Conservation (phyloP, 2,888 invertebrate genomes). For the Eupithecia vulgata region DNA sequence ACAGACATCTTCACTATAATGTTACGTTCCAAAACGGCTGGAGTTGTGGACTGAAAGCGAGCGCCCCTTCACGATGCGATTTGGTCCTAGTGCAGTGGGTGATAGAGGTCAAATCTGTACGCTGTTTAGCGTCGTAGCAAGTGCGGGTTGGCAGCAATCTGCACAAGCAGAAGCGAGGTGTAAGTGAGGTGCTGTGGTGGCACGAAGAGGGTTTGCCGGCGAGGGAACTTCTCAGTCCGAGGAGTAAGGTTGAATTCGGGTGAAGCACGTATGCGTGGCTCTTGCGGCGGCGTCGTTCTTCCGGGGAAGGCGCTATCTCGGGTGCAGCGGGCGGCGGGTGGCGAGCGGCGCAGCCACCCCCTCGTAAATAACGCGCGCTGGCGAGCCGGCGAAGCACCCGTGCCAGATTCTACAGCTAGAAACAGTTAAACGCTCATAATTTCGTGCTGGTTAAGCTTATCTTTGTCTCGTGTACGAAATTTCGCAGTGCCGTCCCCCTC, state of each 20-base stretch:
- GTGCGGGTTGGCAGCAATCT: conserved; percentile 74
- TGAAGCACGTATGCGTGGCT: conserved; percentile 47
- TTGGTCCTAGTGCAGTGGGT: conserved; percentile 63
- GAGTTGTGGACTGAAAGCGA: conserved; percentile 62
- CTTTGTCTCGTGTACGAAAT: conserved; percentile 83
- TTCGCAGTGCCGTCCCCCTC: conserved; percentile 74
- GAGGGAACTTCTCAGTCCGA: conserved; percentile 48
- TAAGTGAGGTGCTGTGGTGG: conserved; percentile 67
- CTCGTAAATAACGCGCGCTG: conserved; percentile 83
- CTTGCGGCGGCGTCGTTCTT: conserved; percentile 71
- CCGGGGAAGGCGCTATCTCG: conserved; percentile 82
- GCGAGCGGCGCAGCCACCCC: conserved; percentile 66
- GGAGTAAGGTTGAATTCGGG: conserved; percentile 53
- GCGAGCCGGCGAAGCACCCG: conserved; percentile 84
- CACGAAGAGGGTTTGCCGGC: conserved; percentile 46
- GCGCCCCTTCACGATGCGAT: conserved; percentile 54
- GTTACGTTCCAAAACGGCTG: conserved; percentile 66
- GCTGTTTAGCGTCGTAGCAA: conserved; percentile 58
- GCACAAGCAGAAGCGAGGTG: conserved; percentile 75
- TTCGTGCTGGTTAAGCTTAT: conserved; percentile 84
- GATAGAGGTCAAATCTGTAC: conserved; percentile 73
- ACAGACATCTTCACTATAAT: conserved; percentile 76
- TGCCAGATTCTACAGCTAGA: conserved; percentile 84
- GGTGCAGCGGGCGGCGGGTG: conserved; percentile 69
- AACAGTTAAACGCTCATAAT: conserved; percentile 85